Evolutionary conservation across 2,797 vertebrate genomes (phyloP), one percentile per base, ranked within the genome.

Genomic region (Lepus townsendii): DNA sequence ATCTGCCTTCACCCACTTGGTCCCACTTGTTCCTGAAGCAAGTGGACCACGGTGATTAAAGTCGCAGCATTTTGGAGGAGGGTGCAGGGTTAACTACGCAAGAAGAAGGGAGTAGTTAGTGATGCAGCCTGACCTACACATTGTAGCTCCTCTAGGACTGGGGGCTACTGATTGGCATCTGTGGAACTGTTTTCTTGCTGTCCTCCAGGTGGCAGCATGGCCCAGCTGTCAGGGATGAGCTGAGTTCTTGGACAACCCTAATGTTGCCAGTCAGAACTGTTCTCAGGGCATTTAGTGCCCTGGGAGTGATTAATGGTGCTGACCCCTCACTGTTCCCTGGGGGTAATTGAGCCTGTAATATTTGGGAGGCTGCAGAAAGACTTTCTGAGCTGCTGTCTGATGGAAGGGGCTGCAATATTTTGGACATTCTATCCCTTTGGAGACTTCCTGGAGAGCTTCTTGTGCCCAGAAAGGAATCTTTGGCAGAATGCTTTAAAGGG

Each of bases 181-280:
- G 3, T 57, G 65, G 68, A 52, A 80, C 88, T 78, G 71, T 68
- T 50, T 57, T 77, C 22, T 80, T 60, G 42, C 72, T 76, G 54
- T 63, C 97, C 97, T 97, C 90, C 92, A 97, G 97, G 91, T 96
- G 97, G 97, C 97, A 96, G 97, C 86, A 93, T 95, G 97, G 90
- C 47, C 76, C 96, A 85, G 32, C 96, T 91, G 57, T 92, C 83
- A 91, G 78, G 35, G 42, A 24, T 3, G 1, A 20, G 35, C 60
- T 94, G n/a, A 22, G 54, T 75, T 92, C 79, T 62, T 73, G 27
- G 85, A n/a, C 52, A 24, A 19, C 38, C 35, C 20, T 71, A 22
- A 38, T 24, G 32, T 47, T 38, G 32, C 75, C 60, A 84, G 65
- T 82, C 83, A 32, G 57, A 68, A 85, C 38, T 32, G 83, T 96